Percentiles rank a stretch among this genome's conserved stretches.
These are phyloP conservation scores for Acanthacorydalis orientalis DNA, from an alignment of 2,888 invertebrate species.

Conservation along the genomic window DNA sequence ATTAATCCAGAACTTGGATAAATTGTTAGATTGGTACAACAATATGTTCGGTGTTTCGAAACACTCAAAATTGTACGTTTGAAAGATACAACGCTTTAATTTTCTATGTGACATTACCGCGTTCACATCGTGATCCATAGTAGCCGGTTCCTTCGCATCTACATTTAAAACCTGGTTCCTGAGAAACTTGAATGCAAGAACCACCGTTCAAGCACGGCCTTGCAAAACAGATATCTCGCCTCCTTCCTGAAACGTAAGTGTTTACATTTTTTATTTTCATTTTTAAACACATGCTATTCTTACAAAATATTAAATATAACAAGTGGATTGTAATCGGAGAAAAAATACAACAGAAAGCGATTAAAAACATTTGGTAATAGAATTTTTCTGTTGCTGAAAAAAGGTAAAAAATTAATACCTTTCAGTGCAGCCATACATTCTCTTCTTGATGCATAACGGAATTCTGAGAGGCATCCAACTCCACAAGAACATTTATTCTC, in stretches of 20 bases:
- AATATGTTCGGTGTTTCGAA: too few species aligned
- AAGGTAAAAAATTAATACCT: conserved; percentile 27
- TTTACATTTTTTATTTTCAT: too few species aligned
- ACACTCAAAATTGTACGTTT: not conserved
- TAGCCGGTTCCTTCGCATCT: conserved; percentile 59
- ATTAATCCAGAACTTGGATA: too few species aligned
- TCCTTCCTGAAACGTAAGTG: conserved; percentile 19
- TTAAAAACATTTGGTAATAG: too few species aligned
- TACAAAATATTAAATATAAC: too few species aligned
- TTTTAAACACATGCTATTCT: too few species aligned
- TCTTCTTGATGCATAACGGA: conserved; percentile 41
- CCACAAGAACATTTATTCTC: conserved; percentile 45
- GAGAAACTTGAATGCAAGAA: conserved; percentile 48
- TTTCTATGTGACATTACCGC: conserved; percentile 29
- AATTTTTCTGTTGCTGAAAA: too few species aligned
- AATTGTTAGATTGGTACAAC: too few species aligned
- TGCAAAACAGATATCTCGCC: conserved; percentile 44
- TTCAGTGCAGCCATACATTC: conserved; percentile 43
- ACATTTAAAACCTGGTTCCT: conserved; percentile 47
- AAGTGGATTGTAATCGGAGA: too few species aligned
- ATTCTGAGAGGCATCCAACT: conserved; percentile 47
- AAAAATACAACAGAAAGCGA: too few species aligned
- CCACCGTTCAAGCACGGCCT: conserved; percentile 47
- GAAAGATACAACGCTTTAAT: not conserved
- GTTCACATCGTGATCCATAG: conserved; percentile 52